phyloP scores from a whole-genome alignment of 2,113 vertebrate species.

The Axis porcinus region DNA sequence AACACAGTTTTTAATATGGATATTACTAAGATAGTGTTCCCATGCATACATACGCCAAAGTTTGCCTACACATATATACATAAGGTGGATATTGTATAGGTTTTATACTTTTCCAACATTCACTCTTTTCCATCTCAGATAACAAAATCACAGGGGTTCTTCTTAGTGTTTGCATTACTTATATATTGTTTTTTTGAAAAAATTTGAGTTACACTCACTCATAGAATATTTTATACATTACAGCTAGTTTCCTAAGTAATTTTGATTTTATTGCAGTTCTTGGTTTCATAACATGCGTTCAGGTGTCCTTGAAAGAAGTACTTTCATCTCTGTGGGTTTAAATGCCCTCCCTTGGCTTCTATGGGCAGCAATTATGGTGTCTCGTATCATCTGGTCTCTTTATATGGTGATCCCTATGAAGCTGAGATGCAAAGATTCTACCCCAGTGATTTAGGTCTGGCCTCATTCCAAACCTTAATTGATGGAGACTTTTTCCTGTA shows the following conservation, averaged over 20 bases:
- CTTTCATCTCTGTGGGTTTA: conserved; percentile 58
- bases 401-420: conserved; percentile 21
- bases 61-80: background rate
- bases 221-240: background rate
- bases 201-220: background rate
- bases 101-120: background rate
- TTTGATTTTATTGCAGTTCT: conserved; percentile 43
- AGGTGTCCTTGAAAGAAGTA: conserved; percentile 61
- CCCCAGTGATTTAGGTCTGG: conserved; percentile 60
- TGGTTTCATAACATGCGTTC: conserved; percentile 40
- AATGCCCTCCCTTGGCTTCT: conserved; percentile 27
- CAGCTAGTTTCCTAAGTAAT: conserved; percentile 32
- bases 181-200: background rate
- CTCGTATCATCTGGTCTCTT: conserved; percentile 50
- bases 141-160: background rate
- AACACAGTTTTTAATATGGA: background rate
- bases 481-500: conserved; percentile 49
- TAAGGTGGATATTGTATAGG: background rate
- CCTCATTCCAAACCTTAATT: conserved; percentile 65
- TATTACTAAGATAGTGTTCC: background rate
- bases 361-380: conserved; percentile 46
- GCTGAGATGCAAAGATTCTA: conserved; percentile 52
- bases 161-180: background rate
- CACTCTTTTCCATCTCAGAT: background rate
- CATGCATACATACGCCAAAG: background rate